Conservation (phyloP, 2,113 vertebrate genomes). For the Meleagris gallopavo region DNA sequence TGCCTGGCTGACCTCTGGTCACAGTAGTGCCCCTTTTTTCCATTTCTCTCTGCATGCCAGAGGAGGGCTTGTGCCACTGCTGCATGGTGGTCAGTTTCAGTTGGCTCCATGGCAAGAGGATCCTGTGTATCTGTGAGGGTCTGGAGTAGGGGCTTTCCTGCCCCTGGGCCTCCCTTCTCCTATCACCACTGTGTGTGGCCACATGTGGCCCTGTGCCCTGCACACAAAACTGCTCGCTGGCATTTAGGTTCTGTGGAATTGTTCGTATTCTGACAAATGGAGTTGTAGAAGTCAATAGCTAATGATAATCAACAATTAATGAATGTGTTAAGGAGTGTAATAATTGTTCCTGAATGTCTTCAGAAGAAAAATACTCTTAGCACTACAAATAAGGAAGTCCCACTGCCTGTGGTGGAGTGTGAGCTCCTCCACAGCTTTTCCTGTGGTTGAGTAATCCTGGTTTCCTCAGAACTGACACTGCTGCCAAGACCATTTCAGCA, state of each 20-base stretch:
- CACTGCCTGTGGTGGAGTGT: rapidly evolving
- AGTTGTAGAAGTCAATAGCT: neutral
- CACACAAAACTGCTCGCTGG: neutral
- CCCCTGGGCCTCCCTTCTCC: rapidly evolving
- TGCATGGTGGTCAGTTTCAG: neutral
- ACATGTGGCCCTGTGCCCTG: rapidly evolving
- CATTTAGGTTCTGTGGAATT: rapidly evolving
- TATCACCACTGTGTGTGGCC: rapidly evolving
- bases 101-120: rapidly evolving
- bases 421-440: neutral
- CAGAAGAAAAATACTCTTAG: neutral
- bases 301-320: neutral
- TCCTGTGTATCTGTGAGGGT: neutral
- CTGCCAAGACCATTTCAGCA: neutral
- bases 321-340: neutral
- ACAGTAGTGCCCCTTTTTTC: neutral
- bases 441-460: neutral
- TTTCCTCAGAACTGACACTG: no score
- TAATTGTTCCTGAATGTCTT: neutral
- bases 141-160: rapidly evolving
- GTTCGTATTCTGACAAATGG: neutral
- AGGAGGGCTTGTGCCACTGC: neutral
- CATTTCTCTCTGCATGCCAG: rapidly evolving
- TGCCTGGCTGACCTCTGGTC: rapidly evolving
- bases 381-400: neutral